Evolutionary conservation across 2,888 invertebrate genomes (phyloP).

Genomic region (Cantharis rustica): DNA sequence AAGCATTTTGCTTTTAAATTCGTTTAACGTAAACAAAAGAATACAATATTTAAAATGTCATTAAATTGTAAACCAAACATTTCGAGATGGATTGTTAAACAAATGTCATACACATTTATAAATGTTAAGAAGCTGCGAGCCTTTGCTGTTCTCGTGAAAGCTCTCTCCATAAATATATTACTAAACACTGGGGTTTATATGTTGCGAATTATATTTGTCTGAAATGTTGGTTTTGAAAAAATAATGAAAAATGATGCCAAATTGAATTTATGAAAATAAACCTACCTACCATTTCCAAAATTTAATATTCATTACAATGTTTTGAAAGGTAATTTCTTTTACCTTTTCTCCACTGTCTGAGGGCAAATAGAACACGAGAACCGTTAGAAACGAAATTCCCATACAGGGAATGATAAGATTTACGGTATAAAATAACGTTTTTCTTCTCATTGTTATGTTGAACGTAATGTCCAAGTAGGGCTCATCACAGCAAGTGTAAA

Average conservation of each 20-base stretch:
- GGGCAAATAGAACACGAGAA: slow-evolving; percentile 95
- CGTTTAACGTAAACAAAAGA: neutral
- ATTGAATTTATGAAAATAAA: neutral
- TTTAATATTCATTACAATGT: neutral
- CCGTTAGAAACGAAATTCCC: slow-evolving; percentile 95
- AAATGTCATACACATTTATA: slow-evolving; percentile 20
- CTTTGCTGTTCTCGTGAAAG: neutral
- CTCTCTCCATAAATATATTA: neutral
- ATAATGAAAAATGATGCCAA: neutral
- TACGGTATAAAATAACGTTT: slow-evolving; percentile 95
- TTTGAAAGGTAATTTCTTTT: slow-evolving; percentile 37
- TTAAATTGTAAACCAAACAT: neutral
- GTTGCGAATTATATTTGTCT: neutral
- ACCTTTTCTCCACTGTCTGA: slow-evolving; percentile 98
- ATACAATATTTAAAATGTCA: neutral
- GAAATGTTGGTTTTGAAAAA: neutral
- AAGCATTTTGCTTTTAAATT: neutral
- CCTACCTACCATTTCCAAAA: neutral
- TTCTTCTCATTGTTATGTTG: slow-evolving; percentile 95
- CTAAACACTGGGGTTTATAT: neutral
- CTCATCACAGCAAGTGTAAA: slow-evolving; percentile 96
- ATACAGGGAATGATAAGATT: slow-evolving; percentile 97
- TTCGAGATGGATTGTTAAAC: slow-evolving; percentile 12
- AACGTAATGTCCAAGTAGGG: slow-evolving; percentile 95
- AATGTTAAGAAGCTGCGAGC: slow-evolving; percentile 10